Percentiles rank a stretch among this genome's conserved stretches.
Conservation (phyloP, 2,113 vertebrate species). For the Forbesichthys papilliferus region DNA sequence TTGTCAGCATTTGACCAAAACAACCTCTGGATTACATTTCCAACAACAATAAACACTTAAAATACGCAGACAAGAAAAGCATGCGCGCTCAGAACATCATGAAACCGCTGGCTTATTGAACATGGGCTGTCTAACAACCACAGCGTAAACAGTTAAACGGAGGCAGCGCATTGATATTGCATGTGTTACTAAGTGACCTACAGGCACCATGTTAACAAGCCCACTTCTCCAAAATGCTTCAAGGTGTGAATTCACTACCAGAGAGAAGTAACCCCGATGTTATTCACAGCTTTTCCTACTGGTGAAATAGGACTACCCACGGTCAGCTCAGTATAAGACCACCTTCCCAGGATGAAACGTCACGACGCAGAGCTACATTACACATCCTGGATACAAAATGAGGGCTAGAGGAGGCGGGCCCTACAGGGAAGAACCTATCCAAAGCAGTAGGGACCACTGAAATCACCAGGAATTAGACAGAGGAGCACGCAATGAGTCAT, state of each 20-base stretch:
- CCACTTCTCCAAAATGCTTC: neutral
- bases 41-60: neutral
- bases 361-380: constrained; percentile 57
- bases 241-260: neutral
- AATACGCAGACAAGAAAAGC: neutral
- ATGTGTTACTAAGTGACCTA: too few species aligned
- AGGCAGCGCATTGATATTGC: neutral
- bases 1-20: neutral
- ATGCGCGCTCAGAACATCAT: too few species aligned
- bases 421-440: constrained; percentile 55
- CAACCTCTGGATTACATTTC: neutral
- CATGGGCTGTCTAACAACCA: too few species aligned
- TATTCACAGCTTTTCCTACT: constrained; percentile 22
- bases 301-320: constrained; percentile 31
- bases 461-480: constrained; percentile 29
- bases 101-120: too few species aligned
- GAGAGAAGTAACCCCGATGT: constrained; percentile 10
- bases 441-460: constrained; percentile 45
- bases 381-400: constrained; percentile 62
- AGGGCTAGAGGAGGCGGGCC: constrained; percentile 47
- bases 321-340: constrained; percentile 34
- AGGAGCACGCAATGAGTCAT: constrained; percentile 53
- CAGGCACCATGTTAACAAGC: too few species aligned
- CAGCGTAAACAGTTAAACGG: too few species aligned
- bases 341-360: constrained; percentile 68